Base-by-base conservation (phyloP, 1,140 invertebrate species). In the Pseudomyrmex flavicornis region DNA sequence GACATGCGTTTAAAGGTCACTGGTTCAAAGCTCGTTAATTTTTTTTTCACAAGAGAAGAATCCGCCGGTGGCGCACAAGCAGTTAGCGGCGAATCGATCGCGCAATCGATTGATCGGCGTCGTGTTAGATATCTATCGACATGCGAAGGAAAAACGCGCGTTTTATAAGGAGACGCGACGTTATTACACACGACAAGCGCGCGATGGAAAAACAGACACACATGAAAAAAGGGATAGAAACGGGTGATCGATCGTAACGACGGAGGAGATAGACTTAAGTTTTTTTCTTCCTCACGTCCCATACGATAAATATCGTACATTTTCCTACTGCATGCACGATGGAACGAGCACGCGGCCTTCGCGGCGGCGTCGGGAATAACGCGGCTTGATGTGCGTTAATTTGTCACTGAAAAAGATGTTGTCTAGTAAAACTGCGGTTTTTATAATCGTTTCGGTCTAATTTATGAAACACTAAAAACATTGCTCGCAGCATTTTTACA, bases 301-400 rank as follows among this genome's bases (percentile, higher is more conserved):
- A 56, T 48, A 35, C 75, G 82, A 88, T 87, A 85, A 79, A 88
- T 80, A 86, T 84, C 87, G 69, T 68, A 68, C 84, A 58, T 70
- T 86, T 86, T 82, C 70, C 80, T 35, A 84, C 72, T 84, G 72
- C 35, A 62, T 52, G 20, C 56, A 44, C 54, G 66, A 54, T 66
- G 70, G 84, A 89, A 89, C 85, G 88, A 22, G 84, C 70, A 89
- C 88, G 66, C 61, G 88, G 61, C 88, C 88, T 89, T 88, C 88
- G 87, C 74, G 70, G 79, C 84, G 84, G 89, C 74, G 70, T 83
- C 84, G 87, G 89, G 84, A 89, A 89, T 89, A 89, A 89, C 88
- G 54, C 59, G 46, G 44, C 15, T 35, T n/a, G 35, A 54, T 50
- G 12, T 76, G 44, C 65, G 22, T 70, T 22, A 15, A 22, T 46